Conservation (phyloP, 2,797 vertebrate genomes). For the Micropoecilia bifurca region DNA sequence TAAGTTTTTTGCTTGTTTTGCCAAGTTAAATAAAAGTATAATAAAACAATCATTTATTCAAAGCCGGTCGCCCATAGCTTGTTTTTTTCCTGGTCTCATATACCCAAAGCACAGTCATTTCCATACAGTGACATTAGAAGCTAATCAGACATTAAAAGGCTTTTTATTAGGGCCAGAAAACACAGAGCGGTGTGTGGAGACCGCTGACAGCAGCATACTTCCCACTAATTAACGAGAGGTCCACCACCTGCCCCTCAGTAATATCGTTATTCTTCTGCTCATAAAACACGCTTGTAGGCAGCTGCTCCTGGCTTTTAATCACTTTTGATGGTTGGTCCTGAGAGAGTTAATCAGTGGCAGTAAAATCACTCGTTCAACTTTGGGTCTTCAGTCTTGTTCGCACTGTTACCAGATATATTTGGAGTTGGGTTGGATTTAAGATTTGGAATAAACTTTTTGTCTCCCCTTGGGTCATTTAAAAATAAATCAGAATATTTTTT, state of each 20-base stretch:
- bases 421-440: too few relatives aligned
- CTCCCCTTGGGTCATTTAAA: too few relatives aligned
- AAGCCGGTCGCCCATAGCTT: neutral
- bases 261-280: conserved; percentile 11
- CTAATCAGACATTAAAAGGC: conserved; percentile 77
- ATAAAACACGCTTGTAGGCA: conserved; percentile 48
- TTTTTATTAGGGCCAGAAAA: conserved; percentile 74
- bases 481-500: too few relatives aligned
- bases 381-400: neutral
- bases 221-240: conserved; percentile 56
- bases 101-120: conserved; percentile 27
- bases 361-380: neutral
- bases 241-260: conserved; percentile 75
- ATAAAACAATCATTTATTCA: conserved; percentile 21
- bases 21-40: neutral
- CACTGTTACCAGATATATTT: neutral
- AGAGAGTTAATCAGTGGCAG: neutral
- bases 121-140: conserved; percentile 51
- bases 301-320: neutral
- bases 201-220: conserved; percentile 61
- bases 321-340: neutral
- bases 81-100: neutral
- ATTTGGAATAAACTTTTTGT: too few relatives aligned
- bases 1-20: neutral
- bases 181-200: conserved; percentile 74